Evolutionary conservation across 2,113 vertebrate genomes (phyloP).

Genomic region (Chaetorhynchus papuensis): DNA sequence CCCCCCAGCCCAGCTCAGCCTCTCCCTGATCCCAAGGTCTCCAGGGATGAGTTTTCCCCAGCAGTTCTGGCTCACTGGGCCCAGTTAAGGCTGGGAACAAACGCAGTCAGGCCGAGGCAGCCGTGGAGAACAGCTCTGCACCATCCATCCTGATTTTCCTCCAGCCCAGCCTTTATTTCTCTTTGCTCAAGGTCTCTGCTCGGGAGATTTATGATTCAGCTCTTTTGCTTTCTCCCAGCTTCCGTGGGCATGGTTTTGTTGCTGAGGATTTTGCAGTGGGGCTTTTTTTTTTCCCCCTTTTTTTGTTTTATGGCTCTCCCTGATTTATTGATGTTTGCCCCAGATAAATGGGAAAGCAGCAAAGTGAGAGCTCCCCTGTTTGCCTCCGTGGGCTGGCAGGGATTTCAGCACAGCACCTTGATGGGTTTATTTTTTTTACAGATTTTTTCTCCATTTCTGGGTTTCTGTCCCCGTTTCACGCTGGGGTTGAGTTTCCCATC

Average conservation of each 20-base stretch:
- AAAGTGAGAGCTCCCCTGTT: neutral
- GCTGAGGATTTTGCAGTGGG: neutral
- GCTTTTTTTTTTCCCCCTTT: rapidly evolving
- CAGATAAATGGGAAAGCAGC: neutral
- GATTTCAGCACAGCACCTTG: neutral
- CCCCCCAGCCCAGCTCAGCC: rapidly evolving
- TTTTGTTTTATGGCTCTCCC: neutral
- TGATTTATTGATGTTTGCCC: constrained; percentile 32
- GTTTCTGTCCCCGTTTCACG: neutral
- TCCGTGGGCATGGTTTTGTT: neutral
- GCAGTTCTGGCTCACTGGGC: neutral
- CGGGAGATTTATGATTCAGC: constrained; percentile 7
- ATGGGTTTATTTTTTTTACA: neutral
- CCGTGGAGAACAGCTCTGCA: neutral
- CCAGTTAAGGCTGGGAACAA: neutral
- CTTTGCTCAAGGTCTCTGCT: constrained; percentile 16
- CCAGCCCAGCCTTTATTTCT: neutral
- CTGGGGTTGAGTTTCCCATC: neutral
- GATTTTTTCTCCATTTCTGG: neutral
- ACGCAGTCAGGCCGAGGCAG: rapidly evolving
- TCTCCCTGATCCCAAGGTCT: neutral
- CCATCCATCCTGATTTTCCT: neutral
- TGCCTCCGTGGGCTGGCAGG: neutral
- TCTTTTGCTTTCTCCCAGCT: neutral
- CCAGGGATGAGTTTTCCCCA: neutral